A percentile compares a stretch with the other conserved stretches of the same genome.
phyloP scores from a whole-genome alignment of 2,113 vertebrate genomes.

The Hyaena hyaena region DNA sequence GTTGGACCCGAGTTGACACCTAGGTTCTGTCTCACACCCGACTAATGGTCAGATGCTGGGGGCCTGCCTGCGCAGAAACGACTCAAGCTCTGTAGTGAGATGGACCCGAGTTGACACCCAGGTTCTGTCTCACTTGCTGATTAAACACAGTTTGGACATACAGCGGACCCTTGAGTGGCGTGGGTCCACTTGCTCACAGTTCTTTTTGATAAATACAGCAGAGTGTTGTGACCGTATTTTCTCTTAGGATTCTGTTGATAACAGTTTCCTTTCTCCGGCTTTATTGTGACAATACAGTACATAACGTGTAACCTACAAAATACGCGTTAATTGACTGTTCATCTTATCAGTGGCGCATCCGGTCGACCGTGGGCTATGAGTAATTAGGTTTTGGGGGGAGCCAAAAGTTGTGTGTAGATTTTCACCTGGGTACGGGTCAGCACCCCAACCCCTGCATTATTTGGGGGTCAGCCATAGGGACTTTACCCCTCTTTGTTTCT shows the following conservation, averaged over 20 bases:
- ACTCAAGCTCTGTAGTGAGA: neutral
- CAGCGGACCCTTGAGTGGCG: neutral
- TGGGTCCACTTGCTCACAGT: neutral
- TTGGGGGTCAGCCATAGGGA: neutral
- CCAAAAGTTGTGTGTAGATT: neutral
- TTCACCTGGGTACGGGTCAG: neutral
- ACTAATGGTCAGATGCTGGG: neutral
- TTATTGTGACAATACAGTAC: neutral
- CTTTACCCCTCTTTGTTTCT: neutral
- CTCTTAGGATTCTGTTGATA: neutral
- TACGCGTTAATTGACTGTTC: neutral
- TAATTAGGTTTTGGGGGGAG: neutral
- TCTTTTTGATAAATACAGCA: neutral
- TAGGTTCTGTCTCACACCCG: neutral
- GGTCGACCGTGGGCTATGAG: neutral
- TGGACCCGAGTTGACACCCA: neutral
- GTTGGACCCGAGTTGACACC: neutral
- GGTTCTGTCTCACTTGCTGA: neutral
- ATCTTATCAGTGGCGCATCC: neutral
- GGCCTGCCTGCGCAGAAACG: neutral
- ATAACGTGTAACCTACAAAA: neutral
- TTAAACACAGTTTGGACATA: neutral
- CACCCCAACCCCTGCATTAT: neutral
- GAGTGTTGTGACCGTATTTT: neutral
- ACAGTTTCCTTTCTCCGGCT: neutral